These are phyloP conservation scores for Catocala nupta DNA, from an alignment of 2,888 invertebrate genomes.

Conservation along the genomic window DNA sequence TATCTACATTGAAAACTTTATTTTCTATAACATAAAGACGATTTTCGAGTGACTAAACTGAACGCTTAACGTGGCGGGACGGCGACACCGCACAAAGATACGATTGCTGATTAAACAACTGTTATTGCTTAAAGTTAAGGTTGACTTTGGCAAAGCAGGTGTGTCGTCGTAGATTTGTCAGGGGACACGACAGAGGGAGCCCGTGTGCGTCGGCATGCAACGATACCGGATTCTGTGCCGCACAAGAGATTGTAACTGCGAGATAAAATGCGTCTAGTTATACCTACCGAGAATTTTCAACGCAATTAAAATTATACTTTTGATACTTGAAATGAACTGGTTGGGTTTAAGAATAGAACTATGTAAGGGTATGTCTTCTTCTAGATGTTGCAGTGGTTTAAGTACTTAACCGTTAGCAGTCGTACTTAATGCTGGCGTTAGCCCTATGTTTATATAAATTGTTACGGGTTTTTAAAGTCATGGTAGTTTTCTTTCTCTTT, in stretches of 20 bases:
- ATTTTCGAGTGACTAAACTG: constrained; percentile 4
- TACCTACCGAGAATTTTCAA: constrained; percentile 6
- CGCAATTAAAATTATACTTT: constrained; percentile 11
- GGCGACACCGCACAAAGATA: constrained; percentile 38
- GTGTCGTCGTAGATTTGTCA: constrained; percentile 41
- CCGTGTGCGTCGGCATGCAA: constrained; percentile 83
- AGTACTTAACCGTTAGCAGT: too few relatives aligned
- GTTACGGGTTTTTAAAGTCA: too few relatives aligned
- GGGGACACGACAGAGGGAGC: constrained; percentile 72
- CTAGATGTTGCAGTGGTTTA: too few relatives aligned
- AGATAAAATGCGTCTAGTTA: constrained; percentile 34
- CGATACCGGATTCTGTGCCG: constrained; percentile 63
- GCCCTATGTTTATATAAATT: too few relatives aligned
- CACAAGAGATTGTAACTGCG: constrained; percentile 56
- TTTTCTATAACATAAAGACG: neutral
- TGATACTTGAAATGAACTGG: neutral
- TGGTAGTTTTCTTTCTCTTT: too few relatives aligned
- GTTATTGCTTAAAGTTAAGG: constrained; percentile 20
- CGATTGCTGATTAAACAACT: neutral
- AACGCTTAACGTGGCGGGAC: constrained; percentile 34
- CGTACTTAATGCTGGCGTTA: too few relatives aligned
- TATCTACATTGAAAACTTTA: constrained; percentile 15
- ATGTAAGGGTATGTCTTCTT: too few relatives aligned
- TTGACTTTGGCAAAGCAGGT: constrained; percentile 27
- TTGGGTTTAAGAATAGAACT: neutral